Evolutionary conservation across 2,888 invertebrate genomes (phyloP), one percentile per base, ranked within the genome.

Genomic region (Boloria euphrosyne): DNA sequence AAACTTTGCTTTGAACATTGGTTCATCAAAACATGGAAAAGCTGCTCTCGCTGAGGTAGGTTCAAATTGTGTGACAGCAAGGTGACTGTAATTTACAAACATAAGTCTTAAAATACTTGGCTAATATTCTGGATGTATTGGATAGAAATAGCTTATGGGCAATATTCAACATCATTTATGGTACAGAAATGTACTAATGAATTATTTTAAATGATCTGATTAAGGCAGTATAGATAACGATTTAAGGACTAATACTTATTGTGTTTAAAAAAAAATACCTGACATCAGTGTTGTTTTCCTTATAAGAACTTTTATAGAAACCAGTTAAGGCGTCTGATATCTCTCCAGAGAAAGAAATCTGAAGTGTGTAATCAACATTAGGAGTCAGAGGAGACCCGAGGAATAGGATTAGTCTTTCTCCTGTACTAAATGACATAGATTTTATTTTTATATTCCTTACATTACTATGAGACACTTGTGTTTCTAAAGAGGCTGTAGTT

Each of bases 11-110:
- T 96, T 96, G 78, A 95, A 94, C 13, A 94, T 94, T 0, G 96
- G 95, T 77, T 96, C 96, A 78, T 96, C 96, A 80, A 96, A 96
- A 78, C 96, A 96, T 0, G 96, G 96, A 80, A 96, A 96, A 0
- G 95, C 95, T 7, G 92, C 85, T 47, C 95, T 85, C 0, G 95
- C 95, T 43, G 93, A 93, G 0, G 93, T 93, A 0, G 95, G 94
- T 76, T 95, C 94, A 71, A 95, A 94, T 73, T 95, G 94, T 0
- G 95, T 95, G 4, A 94, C 93, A 13, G 92, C 94, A 2, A 95
- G 79, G 77, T 91, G 92, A 74, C 95, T 95, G 82, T 14, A 54
- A 50, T 1, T 49, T n/a, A 49, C 2, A 47, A 49, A n/a, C n/a
- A 49, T 14, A 13, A 43, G n/a, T 55, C 16, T 55, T 55, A 43